These are phyloP conservation scores for Tinea pellionella DNA, from an alignment of 2,888 invertebrate species.

Conservation along the genomic window DNA sequence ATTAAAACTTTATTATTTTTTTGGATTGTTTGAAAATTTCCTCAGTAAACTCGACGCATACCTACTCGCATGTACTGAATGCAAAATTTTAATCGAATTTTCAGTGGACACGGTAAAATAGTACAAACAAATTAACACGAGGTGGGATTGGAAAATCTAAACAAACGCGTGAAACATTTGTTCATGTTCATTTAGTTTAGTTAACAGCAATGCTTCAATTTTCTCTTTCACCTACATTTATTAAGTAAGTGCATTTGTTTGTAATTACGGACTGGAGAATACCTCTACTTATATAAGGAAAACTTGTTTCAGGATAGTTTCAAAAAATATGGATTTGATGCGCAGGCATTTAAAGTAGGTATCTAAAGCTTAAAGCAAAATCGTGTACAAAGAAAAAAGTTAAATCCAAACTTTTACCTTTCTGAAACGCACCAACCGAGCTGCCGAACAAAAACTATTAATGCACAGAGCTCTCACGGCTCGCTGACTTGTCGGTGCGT, in stretches of 20 bases:
- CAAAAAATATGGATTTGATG: not conserved
- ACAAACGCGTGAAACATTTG: conserved; percentile 26
- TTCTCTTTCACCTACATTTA: no score
- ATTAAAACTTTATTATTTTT: no score
- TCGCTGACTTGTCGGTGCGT: conserved; percentile 60
- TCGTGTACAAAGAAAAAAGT: conserved; percentile 10
- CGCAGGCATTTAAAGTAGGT: not conserved
- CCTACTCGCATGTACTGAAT: not conserved
- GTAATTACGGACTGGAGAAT: no score
- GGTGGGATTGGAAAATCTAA: conserved; percentile 54
- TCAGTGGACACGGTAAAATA: conserved; percentile 36
- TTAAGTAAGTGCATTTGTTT: no score
- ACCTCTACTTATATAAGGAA: no score
- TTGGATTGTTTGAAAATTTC: no score
- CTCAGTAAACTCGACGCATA: no score
- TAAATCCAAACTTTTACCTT: conserved; percentile 8
- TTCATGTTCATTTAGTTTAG: conserved; percentile 11
- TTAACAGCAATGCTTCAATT: conserved; percentile 2
- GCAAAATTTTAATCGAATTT: conserved; percentile 15
- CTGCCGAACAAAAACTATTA: conserved; percentile 62
- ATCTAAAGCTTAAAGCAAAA: not conserved
- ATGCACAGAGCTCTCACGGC: conserved; percentile 53
- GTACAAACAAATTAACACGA: conserved; percentile 56
- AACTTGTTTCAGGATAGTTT: no score
- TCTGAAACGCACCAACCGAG: conserved; percentile 39